phyloP scores from a whole-genome alignment of 2,113 vertebrate genomes.

The Irena cyanogastra region DNA sequence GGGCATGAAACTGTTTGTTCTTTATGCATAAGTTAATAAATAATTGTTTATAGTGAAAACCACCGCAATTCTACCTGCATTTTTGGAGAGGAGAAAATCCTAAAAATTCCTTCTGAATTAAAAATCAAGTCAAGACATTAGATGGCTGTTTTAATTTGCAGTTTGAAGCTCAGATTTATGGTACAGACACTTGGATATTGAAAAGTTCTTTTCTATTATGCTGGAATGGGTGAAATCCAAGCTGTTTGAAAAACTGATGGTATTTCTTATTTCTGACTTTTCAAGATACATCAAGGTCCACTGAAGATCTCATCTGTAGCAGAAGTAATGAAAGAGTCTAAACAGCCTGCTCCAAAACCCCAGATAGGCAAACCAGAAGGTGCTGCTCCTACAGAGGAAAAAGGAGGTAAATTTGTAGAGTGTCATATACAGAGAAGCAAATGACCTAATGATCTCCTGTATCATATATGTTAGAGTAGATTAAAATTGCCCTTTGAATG shows the following conservation, averaged over 20 bases:
- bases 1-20: neutral
- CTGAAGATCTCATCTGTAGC: constrained; percentile 80
- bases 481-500: neutral
- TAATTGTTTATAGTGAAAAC: neutral
- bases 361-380: constrained; percentile 63
- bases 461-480: neutral
- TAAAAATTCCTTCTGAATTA: neutral
- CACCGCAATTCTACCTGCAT: neutral
- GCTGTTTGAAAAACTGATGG: neutral
- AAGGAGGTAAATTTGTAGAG: constrained; percentile 71
- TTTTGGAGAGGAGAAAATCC: neutral
- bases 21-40: neutral
- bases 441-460: neutral
- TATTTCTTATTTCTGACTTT: neutral
- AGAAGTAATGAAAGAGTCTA: constrained; percentile 81
- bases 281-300: constrained; percentile 71
- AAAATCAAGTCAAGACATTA: neutral
- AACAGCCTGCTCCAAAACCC: constrained; percentile 64
- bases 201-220: neutral
- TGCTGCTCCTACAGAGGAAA: constrained; percentile 48
- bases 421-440: neutral
- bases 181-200: fast-evolving
- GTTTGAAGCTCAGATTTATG: neutral
- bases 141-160: neutral
- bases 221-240: fast-evolving